Base-by-base conservation (phyloP, 30 jellyfish, hydroid and myxozoan genomes). In the Hydra vulgaris region DNA sequence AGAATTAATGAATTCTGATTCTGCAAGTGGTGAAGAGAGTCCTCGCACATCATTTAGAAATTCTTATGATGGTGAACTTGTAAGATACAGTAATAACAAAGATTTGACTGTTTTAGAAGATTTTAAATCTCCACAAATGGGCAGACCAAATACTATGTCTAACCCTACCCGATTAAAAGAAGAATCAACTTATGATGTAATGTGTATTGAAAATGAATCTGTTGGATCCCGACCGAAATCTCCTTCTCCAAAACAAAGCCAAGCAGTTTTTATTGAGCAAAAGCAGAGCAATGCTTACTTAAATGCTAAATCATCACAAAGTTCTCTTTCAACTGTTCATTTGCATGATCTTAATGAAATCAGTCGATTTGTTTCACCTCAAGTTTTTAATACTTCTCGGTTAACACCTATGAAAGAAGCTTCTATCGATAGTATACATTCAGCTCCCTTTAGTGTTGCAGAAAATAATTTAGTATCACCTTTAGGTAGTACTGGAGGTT, bases 201-300 rank as follows among this genome's bases (percentile, higher is more conserved):
- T 53, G 27, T 54, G 21, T 23, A 70, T 22, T 7, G 25, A 21
- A 76, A 68, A 68, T 68, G 87, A 70, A 22, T 80, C 87, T 18
- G 83, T 80, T 18, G 83, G 40, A 24, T 80, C 87, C 3, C 70
- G 87, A 80, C 87, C 87, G 7, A 26, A 23, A 25, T 80, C 87
- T 23, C 87, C 87, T 18, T 66, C 87, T 21, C 87, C 87, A 26
- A 70, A 80, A 19, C 83, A 1, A 7, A 68, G 16, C 15, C 53
- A 26, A 23, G 23, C 12, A 19, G 25, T 26, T 19, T 73, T 73
- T 20, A 26, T 3, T 73, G 66, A 73, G 54, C 53, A 73, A 73
- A 23, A 4, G 25, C 75, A 68, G 75, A 3, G 25, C 8, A 16
- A 68, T n/a, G 15, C 75, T 68, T 20, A 23, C 84, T 17, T 82